Evolutionary conservation across 2,888 invertebrate species (phyloP), one percentile per base, ranked within the genome.

Genomic region (Suillia variegata): DNA sequence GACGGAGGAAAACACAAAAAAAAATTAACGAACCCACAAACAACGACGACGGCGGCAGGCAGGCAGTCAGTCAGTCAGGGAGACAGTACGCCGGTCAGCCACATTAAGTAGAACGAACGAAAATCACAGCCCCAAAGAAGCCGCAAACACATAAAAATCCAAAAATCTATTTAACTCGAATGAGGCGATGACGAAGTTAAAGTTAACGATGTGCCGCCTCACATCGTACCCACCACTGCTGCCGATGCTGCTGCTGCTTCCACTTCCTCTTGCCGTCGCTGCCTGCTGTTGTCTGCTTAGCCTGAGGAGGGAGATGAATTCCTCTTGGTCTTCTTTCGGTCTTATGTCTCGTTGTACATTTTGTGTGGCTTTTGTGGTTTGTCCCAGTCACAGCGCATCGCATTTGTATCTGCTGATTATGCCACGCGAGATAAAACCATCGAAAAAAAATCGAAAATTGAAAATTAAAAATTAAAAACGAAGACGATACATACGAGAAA

Each of bases 101-200:
- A 45, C 45, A 45, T 45, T 45, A 45, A 45, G 45, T 20, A 54
- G 45, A 22, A 54, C 21, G 47, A 34, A 56, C 42, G n/a, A 49
- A n/a, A n/a, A n/a, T n/a, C n/a, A n/a, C n/a, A n/a, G n/a, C n/a
- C n/a, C n/a, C n/a, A n/a, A 56, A 57, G 56, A 53, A 61, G 60
- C 60, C 56, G 53, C 60, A 49, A 54, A 51, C 18, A 53, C 54
- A 61, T 55, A 58, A 55, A 50, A 58, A 51, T 55, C 48, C 45
- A 18, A 55, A 61, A 61, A 61, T 61, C 61, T 61, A 61, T 58
- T 61, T 61, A 61, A 55, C 61, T 53, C 55, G 58, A 58, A 61
- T 34, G 57, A 57, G 58, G 55, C 52, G 61, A 58, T 58, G 61
- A 58, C 61, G 61, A 61, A 61, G 58, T 58, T 54, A 52, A 61